Percentiles rank a stretch among this genome's conserved stretches.
Evolutionary conservation across 2,888 invertebrate species (phyloP).

Genomic region (Cabera pusaria): DNA sequence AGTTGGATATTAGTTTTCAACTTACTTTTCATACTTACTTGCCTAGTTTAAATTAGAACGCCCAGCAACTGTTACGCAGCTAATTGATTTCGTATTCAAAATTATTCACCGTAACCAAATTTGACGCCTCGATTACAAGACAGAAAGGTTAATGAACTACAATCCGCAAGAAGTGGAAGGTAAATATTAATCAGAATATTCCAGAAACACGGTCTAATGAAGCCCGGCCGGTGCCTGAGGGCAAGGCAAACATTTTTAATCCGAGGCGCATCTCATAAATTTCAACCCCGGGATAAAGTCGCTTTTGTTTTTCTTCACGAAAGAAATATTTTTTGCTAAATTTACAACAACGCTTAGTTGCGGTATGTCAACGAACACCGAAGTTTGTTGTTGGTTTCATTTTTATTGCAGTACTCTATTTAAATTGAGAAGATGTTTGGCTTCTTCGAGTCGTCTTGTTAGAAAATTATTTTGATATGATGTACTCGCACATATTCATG

Average conservation of each 20-base stretch:
- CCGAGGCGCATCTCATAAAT: conserved; percentile 80
- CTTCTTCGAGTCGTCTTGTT: conserved; percentile 21
- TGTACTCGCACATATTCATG: too few species aligned
- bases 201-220: conserved; percentile 71
- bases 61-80: conserved; percentile 1
- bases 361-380: conserved; percentile 44
- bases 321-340: conserved; percentile 71
- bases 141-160: conserved; percentile 64
- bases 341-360: conserved; percentile 63
- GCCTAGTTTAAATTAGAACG: too few species aligned
- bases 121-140: conserved; percentile 43
- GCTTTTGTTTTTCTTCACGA: conserved; percentile 72
- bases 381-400: conserved; percentile 40
- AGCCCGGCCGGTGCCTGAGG: conserved; percentile 62
- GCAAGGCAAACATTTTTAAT: conserved; percentile 79
- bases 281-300: conserved; percentile 68
- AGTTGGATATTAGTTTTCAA: too few species aligned
- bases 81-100: conserved; percentile 37
- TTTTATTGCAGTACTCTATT: conserved; percentile 51
- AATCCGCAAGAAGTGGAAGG: conserved; percentile 70
- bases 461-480: too few species aligned
- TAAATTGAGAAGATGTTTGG: conserved; percentile 44
- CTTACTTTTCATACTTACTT: too few species aligned
- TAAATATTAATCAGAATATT: conserved; percentile 79
- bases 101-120: conserved; percentile 41